phyloP scores from a whole-genome alignment of 2,888 invertebrate genomes.

The Spodoptera picta region DNA sequence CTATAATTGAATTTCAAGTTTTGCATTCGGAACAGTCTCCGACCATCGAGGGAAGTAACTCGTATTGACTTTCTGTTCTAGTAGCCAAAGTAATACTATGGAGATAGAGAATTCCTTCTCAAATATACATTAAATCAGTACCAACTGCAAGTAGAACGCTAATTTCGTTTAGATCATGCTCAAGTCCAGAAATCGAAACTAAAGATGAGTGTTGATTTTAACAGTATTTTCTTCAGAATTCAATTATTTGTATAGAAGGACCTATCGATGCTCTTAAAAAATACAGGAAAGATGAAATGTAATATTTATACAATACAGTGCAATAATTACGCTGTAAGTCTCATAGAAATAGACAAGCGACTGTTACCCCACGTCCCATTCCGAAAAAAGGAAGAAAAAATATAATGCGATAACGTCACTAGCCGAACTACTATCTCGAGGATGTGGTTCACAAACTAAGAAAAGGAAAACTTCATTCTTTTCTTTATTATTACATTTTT shows the following conservation, averaged over 20 bases:
- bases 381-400: conserved; percentile 25
- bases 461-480: conserved; percentile 28
- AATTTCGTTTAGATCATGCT: too few relatives aligned
- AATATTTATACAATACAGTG: too few relatives aligned
- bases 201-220: too few relatives aligned
- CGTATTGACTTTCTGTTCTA: conserved; percentile 5
- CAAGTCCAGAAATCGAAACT: too few relatives aligned
- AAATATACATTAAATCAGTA: too few relatives aligned
- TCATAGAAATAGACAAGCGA: conserved; percentile 1
- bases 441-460: conserved; percentile 16
- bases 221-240: too few relatives aligned
- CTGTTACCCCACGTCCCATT: conserved; percentile 8
- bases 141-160: too few relatives aligned
- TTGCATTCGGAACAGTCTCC: conserved; percentile 2
- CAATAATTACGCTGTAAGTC: too few relatives aligned
- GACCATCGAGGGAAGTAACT: conserved; percentile 11
- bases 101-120: too few relatives aligned
- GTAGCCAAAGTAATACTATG: background rate
- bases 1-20: conserved; percentile 29
- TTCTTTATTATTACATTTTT: conserved; percentile 48
- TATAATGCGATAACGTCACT: conserved; percentile 33
- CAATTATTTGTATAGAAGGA: too few relatives aligned
- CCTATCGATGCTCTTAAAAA: too few relatives aligned
- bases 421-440: conserved; percentile 16
- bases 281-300: too few relatives aligned